Evolutionary conservation across 2,113 vertebrate genomes (phyloP).

Genomic region (Spermophilus dauricus): DNA sequence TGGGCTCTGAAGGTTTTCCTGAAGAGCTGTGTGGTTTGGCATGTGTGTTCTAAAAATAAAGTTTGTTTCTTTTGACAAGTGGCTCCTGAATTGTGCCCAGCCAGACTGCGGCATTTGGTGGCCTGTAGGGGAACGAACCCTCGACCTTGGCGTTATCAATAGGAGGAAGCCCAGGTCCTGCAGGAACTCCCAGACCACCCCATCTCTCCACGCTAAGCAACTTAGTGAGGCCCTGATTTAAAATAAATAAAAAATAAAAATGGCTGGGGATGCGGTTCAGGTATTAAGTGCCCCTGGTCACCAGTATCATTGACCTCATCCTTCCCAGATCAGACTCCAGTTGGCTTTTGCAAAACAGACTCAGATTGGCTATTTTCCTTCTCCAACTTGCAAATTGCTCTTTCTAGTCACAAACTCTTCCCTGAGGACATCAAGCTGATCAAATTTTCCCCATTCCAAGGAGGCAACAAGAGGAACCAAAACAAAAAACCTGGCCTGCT

Average conservation of each 20-base stretch:
- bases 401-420: constrained; percentile 58
- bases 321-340: background rate
- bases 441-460: constrained; percentile 45
- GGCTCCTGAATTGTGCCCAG: too few species aligned
- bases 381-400: background rate
- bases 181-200: background rate
- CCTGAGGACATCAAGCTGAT: constrained; percentile 57
- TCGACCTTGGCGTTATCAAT: too few species aligned
- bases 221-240: too few species aligned
- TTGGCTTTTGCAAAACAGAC: background rate
- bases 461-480: constrained; percentile 30
- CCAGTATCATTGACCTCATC: background rate
- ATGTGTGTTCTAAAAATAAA: too few species aligned
- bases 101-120: too few species aligned
- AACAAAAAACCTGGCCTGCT: constrained; percentile 32
- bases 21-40: too few species aligned
- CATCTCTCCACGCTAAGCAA: background rate
- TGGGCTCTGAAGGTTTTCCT: too few species aligned
- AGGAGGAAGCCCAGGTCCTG: background rate
- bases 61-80: too few species aligned
- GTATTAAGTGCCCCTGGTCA: too few species aligned
- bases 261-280: too few species aligned
- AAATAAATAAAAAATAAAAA: too few species aligned
- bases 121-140: too few species aligned
- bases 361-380: background rate